Percentiles rank a stretch among this genome's conserved stretches.
Conservation (phyloP, 2,113 vertebrate genomes). For the Herpailurus yagouaroundi region DNA sequence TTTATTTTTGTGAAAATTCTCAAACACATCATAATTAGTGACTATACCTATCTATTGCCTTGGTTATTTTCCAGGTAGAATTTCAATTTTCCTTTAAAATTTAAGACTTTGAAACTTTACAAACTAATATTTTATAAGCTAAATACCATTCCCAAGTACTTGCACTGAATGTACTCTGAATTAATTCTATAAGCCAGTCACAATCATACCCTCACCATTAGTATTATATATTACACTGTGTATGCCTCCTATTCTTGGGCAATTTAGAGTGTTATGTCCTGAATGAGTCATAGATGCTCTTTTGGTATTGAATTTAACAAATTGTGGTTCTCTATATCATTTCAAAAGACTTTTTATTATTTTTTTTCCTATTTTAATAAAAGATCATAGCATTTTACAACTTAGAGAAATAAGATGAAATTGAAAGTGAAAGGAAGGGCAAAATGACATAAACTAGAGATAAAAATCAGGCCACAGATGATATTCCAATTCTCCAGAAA, state of each 20-base stretch:
- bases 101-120: background rate
- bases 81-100: background rate
- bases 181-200: background rate
- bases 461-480: background rate
- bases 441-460: conserved; percentile 30
- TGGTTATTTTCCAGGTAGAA: background rate
- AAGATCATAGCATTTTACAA: background rate
- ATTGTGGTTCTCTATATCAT: conserved; percentile 32
- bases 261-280: conserved; percentile 1
- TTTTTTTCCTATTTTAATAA: conserved; percentile 32
- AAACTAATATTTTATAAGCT: background rate
- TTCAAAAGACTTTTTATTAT: conserved; percentile 31
- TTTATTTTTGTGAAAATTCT: background rate
- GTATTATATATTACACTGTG: background rate
- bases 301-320: background rate
- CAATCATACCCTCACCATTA: background rate
- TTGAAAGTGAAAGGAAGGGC: conserved; percentile 17
- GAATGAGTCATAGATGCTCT: background rate
- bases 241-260: background rate
- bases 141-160: background rate
- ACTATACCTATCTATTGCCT: background rate
- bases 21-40: background rate
- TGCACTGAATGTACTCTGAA: background rate
- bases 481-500: background rate
- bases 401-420: background rate